These are phyloP conservation scores for Melozone crissalis DNA, from an alignment of 2,113 vertebrate species.

Conservation along the genomic window DNA sequence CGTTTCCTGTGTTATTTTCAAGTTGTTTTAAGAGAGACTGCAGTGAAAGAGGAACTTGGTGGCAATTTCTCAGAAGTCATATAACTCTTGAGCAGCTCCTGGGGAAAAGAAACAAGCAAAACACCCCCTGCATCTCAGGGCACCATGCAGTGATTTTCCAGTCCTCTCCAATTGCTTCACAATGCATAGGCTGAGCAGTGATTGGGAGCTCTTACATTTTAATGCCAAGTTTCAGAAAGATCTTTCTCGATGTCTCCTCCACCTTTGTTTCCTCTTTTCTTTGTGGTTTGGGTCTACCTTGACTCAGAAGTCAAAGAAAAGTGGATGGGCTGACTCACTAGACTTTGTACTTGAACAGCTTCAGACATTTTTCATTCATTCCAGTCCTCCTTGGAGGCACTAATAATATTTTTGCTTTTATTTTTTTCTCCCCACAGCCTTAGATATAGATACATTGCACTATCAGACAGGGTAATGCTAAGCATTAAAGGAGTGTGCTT, in stretches of 20 bases:
- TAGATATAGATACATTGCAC: background rate
- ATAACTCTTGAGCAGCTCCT: background rate
- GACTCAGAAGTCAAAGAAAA: constrained; percentile 33
- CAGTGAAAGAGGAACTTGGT: background rate
- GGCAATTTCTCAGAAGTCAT: background rate
- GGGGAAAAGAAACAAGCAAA: background rate
- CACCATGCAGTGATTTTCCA: constrained; percentile 19
- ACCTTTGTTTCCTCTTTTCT: constrained; percentile 56
- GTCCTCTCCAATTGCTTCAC: constrained; percentile 35
- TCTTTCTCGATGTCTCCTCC: constrained; percentile 28
- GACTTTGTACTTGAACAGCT: background rate
- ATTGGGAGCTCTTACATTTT: constrained; percentile 5
- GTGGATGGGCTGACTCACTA: constrained; percentile 34
- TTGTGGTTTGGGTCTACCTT: constrained; percentile 53
- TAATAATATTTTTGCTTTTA: background rate
- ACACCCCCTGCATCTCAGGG: background rate
- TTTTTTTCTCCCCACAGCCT: background rate
- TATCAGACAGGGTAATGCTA: background rate
- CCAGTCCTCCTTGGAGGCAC: constrained; percentile 17
- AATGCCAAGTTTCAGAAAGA: constrained; percentile 50
- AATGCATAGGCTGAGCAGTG: constrained; percentile 15
- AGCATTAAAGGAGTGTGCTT: background rate
- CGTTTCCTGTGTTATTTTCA: background rate
- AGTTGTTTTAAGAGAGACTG: background rate
- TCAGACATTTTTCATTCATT: constrained; percentile 51